Conservation (phyloP, 2,888 invertebrate species). For the Pardosa pseudoannulata region DNA sequence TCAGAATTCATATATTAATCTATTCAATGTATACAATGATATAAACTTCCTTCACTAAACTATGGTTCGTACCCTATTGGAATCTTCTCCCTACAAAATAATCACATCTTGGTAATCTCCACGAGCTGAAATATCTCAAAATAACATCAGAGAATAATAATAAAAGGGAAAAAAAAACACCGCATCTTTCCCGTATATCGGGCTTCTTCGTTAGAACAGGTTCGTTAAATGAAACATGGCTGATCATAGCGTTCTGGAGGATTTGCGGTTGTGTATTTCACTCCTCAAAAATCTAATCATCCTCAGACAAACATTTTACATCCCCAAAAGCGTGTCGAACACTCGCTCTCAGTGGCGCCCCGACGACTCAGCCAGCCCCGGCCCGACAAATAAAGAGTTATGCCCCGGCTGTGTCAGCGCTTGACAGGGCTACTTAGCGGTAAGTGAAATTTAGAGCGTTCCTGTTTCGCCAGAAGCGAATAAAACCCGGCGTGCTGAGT, state of each 20-base stretch:
- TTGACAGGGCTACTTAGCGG: constrained; percentile 32
- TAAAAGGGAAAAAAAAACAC: no score
- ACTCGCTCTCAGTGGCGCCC: not conserved
- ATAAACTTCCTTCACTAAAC: no score
- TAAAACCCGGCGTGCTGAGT: constrained; percentile 39
- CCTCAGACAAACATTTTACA: not conserved
- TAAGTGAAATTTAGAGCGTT: constrained; percentile 66
- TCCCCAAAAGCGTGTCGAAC: not conserved
- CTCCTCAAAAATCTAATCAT: constrained; percentile 9
- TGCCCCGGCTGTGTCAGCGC: constrained; percentile 30
- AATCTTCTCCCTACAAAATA: no score
- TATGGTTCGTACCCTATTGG: no score
- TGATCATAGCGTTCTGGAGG: not conserved
- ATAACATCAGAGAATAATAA: no score
- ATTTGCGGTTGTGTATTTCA: constrained; percentile 9
- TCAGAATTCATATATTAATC: no score
- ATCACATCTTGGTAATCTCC: no score
- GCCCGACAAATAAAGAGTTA: constrained; percentile 52
- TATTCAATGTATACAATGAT: no score
- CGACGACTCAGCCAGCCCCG: not conserved
- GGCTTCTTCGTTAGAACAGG: not conserved
- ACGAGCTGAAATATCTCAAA: no score
- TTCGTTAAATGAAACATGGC: not conserved
- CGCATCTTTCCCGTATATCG: not conserved
- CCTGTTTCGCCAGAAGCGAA: constrained; percentile 34